Evolutionary conservation across 2,113 vertebrate species (phyloP), one percentile per base, ranked within the genome.

Genomic region (Callospermophilus lateralis): DNA sequence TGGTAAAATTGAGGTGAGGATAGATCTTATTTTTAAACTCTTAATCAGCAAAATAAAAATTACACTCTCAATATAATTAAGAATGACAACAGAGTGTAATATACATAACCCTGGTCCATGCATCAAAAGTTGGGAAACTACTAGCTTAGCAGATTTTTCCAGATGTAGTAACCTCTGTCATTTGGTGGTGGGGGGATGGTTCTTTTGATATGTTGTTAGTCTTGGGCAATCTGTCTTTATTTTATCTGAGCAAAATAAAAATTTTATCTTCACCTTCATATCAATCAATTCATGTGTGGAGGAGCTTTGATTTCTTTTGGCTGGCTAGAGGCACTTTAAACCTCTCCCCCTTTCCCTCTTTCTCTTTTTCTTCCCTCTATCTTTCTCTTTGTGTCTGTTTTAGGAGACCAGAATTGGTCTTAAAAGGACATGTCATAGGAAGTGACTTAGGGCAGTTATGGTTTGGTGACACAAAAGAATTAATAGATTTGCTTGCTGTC

Each of bases 161-260:
- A 92, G 89, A 53, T 5, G n/a, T 24, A 85, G 55, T 81, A 51
- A 94, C 72, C 81, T 93, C 24, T 74, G 58, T 86, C 37, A 78
- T 91, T 89, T 96, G 70, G 15, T 22, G 39, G 51, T 22, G 39
- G 34, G 58, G 45, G 48, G 48, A 28, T 10, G 92, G 37, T 95
- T 45, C 51, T 96, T 96, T 85, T 85, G 91, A 77, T 95, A 87
- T 65, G 72, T 89, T 96, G 77, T 95, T 61, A 94, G 72, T 74
- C 76, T 78, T 53, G 17, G 68, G 10, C 28, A 90, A 79, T 94
- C 81, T 97, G 86, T 80, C 76, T 97, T 80, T 89, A 84, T 97
- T 94, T 92, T 90, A 96, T 91, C 76, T 73, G 53, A 87, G 32
- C 53, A 87, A 96, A 94, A 89, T 92, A 93, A 96, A 97, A 85